A percentile compares a stretch with the other conserved stretches of the same genome.
These are phyloP conservation scores for Drosophila leonis DNA, from an alignment of 2,888 invertebrate species.

Conservation along the genomic window DNA sequence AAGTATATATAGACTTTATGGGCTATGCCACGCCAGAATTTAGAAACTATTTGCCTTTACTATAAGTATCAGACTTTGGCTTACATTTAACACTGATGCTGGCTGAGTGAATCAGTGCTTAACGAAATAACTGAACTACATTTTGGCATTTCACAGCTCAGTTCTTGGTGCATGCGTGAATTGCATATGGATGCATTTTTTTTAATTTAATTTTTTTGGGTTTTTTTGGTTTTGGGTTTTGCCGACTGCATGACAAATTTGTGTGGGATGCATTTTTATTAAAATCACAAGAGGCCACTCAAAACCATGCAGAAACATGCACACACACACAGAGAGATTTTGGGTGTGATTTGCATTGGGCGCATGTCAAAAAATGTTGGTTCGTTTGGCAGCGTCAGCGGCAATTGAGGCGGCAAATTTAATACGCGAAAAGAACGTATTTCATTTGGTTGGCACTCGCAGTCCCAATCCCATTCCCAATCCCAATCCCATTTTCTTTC, in stretches of 20 bases:
- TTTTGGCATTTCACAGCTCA: slow-evolving; percentile 1
- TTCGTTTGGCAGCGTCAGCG: slow-evolving; percentile 49
- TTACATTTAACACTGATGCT: neutral
- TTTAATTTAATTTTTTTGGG: too few relatives aligned
- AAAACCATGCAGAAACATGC: slow-evolving; percentile 39
- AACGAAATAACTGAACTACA: slow-evolving; percentile 1
- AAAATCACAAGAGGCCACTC: slow-evolving; percentile 48
- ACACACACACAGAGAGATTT: slow-evolving; percentile 9
- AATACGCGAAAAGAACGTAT: slow-evolving; percentile 69
- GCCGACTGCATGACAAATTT: slow-evolving; percentile 64
- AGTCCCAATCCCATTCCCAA: neutral
- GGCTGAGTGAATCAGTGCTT: neutral
- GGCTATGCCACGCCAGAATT: too few relatives aligned
- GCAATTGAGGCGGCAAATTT: slow-evolving; percentile 72
- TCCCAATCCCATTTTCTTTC: slow-evolving; percentile 14
- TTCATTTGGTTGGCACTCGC: slow-evolving; percentile 55
- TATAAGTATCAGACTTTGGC: neutral
- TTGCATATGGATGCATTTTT: slow-evolving; percentile 5
- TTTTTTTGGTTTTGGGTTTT: neutral
- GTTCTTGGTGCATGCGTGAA: neutral
- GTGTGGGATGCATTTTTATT: slow-evolving; percentile 64
- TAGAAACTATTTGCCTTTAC: neutral
- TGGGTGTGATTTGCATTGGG: slow-evolving; percentile 54
- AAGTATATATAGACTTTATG: too few relatives aligned
- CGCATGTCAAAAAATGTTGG: slow-evolving; percentile 35